phyloP scores from a whole-genome alignment of 2,888 invertebrate genomes.

The Cyclophora albipunctata region DNA sequence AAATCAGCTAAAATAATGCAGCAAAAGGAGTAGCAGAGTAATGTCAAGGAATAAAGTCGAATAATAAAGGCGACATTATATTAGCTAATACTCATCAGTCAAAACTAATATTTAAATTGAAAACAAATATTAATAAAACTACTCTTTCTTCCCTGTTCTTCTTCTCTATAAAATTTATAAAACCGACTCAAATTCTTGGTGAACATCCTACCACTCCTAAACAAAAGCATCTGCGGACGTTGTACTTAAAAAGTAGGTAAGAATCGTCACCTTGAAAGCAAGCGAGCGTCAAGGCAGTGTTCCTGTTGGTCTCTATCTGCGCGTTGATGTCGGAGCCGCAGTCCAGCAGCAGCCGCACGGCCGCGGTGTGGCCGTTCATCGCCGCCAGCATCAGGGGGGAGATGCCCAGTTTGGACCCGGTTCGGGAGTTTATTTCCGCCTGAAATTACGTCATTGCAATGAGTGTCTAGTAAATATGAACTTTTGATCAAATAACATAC shows the following conservation, averaged over 20 bases:
- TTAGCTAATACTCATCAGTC: too few species aligned
- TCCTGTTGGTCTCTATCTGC: slow-evolving; percentile 99
- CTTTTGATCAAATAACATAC: neutral
- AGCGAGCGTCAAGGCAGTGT: slow-evolving; percentile 98
- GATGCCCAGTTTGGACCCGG: slow-evolving; percentile 97
- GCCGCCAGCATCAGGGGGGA: slow-evolving; percentile 99
- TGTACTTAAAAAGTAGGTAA: too few species aligned
- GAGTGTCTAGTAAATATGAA: neutral
- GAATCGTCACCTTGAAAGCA: slow-evolving; percentile 91
- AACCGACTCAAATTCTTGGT: neutral
- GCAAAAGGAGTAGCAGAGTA: too few species aligned
- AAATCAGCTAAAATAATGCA: too few species aligned
- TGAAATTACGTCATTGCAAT: slow-evolving; percentile 12
- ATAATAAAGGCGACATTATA: too few species aligned
- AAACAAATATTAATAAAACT: too few species aligned
- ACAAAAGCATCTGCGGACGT: too few species aligned
- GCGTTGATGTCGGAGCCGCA: slow-evolving; percentile 99
- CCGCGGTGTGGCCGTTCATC: slow-evolving; percentile 95
- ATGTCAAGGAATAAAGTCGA: too few species aligned
- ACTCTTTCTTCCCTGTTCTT: neutral
- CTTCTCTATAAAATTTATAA: neutral
- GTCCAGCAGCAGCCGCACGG: slow-evolving; percentile 94
- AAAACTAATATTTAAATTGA: too few species aligned
- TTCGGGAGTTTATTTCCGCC: slow-evolving; percentile 98
- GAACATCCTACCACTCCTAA: too few species aligned